Base-by-base conservation (phyloP, 2,113 vertebrate genomes). In the Vulpes vulpes region DNA sequence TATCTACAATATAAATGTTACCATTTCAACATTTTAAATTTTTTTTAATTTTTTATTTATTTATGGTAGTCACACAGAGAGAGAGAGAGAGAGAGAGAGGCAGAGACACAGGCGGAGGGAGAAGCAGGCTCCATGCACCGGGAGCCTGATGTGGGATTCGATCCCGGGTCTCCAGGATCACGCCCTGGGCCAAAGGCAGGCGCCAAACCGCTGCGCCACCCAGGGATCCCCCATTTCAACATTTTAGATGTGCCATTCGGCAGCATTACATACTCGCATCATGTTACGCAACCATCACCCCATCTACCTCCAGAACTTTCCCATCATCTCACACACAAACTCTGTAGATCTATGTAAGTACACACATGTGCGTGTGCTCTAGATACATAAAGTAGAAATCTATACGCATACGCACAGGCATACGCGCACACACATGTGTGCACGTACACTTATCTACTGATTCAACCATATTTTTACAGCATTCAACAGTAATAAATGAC, bases 371-470 rank as follows among this genome's bases (percentile, higher is more conserved):
- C 11, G 8, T 15, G 25, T 2, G 2, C 16, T 62, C 32, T 25
- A 74, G 55, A 85, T 12, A 11, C 35, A 20, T 8, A 35, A 20
- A 76, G 0, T 35, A 25, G 9, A 17, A 51, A 8, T 62, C 73
- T 30, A 11, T 20, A 51, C 1, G 59, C 15, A 27, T 53, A 35
- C 2, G 12, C 17, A 25, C 15, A 49, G 3, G 3, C 1, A 35
- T 35, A 57, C 3, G 4, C 1, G 1, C 6, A n/a, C 22, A 9
- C 10, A 74, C 11, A 60, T 4, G 10, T 11, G 2, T n/a, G 4
- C 43, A 55, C 16, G 14, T 5, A 22, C 3, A 22, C 1, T 51
- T 8, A 60, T 62, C 35, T 8, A 51, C 19, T 59, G 15, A 74
- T 4, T 32, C 19, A 43, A 15, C 25, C 10, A 7, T 27, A 62